phyloP scores from a whole-genome alignment of 2,888 invertebrate genomes.

The Octonoba sinensis region DNA sequence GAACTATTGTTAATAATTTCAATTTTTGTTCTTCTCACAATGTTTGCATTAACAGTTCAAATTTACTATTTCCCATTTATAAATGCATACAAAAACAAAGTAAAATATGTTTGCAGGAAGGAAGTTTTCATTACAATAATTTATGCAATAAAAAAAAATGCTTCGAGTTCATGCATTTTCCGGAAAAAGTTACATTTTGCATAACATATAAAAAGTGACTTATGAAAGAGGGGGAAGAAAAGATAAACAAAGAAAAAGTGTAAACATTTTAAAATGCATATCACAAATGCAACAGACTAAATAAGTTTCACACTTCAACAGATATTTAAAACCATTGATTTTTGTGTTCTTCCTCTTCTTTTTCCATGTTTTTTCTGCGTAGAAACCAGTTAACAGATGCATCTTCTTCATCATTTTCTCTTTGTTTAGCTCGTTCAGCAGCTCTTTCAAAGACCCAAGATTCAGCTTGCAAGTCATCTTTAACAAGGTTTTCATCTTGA shows the following conservation, averaged over 20 bases:
- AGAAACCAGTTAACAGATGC: constrained; percentile 12
- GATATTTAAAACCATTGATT: neutral
- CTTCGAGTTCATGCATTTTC: no score
- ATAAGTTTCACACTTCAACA: neutral
- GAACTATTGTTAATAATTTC: no score
- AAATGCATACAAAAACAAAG: no score
- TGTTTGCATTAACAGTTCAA: no score
- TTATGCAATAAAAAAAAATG: no score
- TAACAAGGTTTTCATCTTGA: neutral
- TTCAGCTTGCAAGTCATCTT: neutral
- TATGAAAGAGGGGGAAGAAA: neutral
- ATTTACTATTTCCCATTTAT: no score
- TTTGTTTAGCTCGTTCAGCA: constrained; percentile 12
- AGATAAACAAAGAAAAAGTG: neutral
- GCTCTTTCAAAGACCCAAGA: constrained; percentile 39
- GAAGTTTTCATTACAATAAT: no score
- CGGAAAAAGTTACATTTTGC: no score
- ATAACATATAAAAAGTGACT: neutral
- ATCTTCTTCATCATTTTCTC: constrained; percentile 2
- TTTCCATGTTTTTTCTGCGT: neutral
- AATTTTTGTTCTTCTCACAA: no score
- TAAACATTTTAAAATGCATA: neutral
- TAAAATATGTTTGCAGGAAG: no score
- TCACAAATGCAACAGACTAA: neutral
- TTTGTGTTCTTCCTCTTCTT: neutral